Evolutionary conservation across 2,888 invertebrate genomes (phyloP).

Genomic region (Globia sparganii): DNA sequence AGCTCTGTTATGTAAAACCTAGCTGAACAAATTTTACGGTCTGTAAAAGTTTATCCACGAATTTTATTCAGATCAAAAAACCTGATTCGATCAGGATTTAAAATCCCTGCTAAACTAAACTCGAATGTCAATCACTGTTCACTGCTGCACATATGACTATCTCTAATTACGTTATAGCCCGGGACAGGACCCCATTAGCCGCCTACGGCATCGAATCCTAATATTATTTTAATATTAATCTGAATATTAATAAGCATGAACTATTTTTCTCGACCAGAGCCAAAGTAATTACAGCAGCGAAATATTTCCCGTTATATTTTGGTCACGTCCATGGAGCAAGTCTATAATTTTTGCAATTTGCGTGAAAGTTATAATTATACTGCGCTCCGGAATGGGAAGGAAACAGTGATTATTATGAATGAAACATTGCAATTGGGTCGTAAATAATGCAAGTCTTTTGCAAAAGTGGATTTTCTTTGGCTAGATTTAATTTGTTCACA

Average conservation of each 20-base stretch:
- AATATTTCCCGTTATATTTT: conserved; percentile 9
- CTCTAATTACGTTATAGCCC: too few relatives aligned
- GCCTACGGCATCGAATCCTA: too few relatives aligned
- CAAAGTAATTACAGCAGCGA: conserved; percentile 7
- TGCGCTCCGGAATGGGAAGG: conserved; percentile 10
- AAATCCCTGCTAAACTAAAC: background rate
- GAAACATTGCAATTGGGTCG: conserved; percentile 4
- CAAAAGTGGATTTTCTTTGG: background rate
- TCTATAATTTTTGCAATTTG: conserved; percentile 36
- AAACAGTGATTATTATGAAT: conserved; percentile 27
- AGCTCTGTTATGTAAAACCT: background rate
- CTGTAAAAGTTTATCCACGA: too few relatives aligned
- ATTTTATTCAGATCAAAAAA: background rate
- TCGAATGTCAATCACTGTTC: too few relatives aligned
- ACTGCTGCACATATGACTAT: background rate
- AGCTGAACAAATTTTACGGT: background rate
- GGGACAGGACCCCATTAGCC: background rate
- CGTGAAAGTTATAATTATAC: conserved; percentile 33
- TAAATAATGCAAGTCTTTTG: conserved; percentile 13
- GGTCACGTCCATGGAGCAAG: background rate
- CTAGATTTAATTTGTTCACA: background rate
- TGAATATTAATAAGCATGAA: conserved; percentile 12
- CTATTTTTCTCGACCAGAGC: background rate
- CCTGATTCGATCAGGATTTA: background rate
- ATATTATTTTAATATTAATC: conserved; percentile 8